phyloP scores from a whole-genome alignment of 2,888 invertebrate species.

The Synanthedon vespiformis region DNA sequence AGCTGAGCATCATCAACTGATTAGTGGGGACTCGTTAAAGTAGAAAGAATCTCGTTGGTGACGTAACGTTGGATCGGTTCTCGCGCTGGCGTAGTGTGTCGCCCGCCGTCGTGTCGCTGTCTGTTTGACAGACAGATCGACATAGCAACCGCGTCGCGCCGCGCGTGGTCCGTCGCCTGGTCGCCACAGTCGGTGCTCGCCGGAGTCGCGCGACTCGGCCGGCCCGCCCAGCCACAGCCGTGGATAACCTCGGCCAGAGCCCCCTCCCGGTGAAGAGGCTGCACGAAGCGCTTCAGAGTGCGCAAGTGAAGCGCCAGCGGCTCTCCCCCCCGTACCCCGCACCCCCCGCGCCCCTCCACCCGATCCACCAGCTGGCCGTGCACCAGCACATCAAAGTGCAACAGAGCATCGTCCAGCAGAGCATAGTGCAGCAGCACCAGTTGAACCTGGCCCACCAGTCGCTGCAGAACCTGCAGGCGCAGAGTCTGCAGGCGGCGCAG shows the following conservation, averaged over 20 bases:
- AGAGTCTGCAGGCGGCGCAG: slow-evolving; percentile 37
- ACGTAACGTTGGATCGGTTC: slow-evolving; percentile 1
- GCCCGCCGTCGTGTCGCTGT: slow-evolving; percentile 25
- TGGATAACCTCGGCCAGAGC: slow-evolving; percentile 70
- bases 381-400: slow-evolving; percentile 65
- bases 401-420: slow-evolving; percentile 62
- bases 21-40: not conserved
- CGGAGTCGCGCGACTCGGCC: slow-evolving; percentile 68
- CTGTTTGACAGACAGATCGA: slow-evolving; percentile 12
- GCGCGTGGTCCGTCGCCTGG: slow-evolving; percentile 47
- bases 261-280: slow-evolving; percentile 70
- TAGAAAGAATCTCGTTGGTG: not conserved
- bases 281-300: slow-evolving; percentile 72
- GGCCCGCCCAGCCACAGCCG: slow-evolving; percentile 67
- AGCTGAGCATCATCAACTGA: not conserved
- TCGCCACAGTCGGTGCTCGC: slow-evolving; percentile 63
- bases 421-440: slow-evolving; percentile 63
- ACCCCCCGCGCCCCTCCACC: slow-evolving; percentile 54
- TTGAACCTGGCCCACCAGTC: slow-evolving; percentile 62
- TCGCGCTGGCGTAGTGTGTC: slow-evolving; percentile 28
- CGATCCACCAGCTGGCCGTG: slow-evolving; percentile 59
- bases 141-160: not conserved
- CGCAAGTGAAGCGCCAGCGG: slow-evolving; percentile 73
- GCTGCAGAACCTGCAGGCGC: slow-evolving; percentile 51
- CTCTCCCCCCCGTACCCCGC: slow-evolving; percentile 71